Conservation (phyloP, 2,797 vertebrate genomes). For the Myoxocephalus aenaeus region DNA sequence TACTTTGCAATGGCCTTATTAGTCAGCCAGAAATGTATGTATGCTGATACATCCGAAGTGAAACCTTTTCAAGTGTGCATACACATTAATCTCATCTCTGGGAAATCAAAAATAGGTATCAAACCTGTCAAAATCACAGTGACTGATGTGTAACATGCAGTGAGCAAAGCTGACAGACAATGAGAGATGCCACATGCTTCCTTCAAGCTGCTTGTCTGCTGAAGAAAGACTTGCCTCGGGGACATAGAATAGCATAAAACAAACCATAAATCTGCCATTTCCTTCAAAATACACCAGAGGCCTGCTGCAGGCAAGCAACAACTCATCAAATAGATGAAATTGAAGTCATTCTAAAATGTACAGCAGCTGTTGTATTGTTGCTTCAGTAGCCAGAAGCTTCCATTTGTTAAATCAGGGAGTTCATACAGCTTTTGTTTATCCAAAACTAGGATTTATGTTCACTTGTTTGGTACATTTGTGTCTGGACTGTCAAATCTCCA, state of each 20-base stretch:
- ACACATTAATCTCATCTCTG: constrained; percentile 17
- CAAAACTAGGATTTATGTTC: constrained; percentile 21
- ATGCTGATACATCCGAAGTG: neutral
- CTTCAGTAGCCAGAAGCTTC: constrained; percentile 22
- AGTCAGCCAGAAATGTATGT: constrained; percentile 4
- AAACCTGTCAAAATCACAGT: constrained; percentile 48
- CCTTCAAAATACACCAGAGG: constrained; percentile 53
- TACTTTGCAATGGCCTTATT: neutral
- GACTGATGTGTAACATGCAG: constrained; percentile 57
- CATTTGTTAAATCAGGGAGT: constrained; percentile 25
- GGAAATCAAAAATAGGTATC: constrained; percentile 33
- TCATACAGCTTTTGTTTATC: constrained; percentile 23
- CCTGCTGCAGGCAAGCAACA: constrained; percentile 55
- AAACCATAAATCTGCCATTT: constrained; percentile 51
- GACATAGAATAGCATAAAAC: constrained; percentile 62
- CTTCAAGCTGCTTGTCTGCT: constrained; percentile 64
- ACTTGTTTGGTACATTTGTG: constrained; percentile 11
- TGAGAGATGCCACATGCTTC: constrained; percentile 55
- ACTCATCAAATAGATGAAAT: constrained; percentile 54
- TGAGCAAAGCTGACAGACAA: constrained; percentile 60
- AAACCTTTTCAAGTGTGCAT: neutral
- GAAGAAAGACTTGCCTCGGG: constrained; percentile 67
- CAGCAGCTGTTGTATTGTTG: constrained; percentile 15
- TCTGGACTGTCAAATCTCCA: neutral
- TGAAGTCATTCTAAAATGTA: constrained; percentile 47